These are phyloP conservation scores for Ophion costatus DNA, from an alignment of 2,888 invertebrate genomes.

Conservation along the genomic window DNA sequence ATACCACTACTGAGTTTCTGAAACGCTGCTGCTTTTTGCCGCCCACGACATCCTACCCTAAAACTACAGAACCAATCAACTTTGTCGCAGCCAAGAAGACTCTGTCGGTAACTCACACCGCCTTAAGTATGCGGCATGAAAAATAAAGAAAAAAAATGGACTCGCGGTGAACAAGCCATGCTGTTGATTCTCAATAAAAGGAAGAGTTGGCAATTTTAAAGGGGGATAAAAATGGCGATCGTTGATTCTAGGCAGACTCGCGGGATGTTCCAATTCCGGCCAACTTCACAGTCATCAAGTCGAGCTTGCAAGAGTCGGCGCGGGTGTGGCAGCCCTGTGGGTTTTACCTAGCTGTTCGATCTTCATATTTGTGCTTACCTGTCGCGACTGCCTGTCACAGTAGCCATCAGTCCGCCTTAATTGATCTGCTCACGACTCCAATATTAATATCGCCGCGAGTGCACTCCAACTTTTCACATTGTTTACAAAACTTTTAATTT, in stretches of 20 bases:
- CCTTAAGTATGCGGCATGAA: too few species aligned
- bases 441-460: slow-evolving; percentile 25
- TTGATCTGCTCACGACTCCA: slow-evolving; percentile 56
- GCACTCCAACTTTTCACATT: background rate
- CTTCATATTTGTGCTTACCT: slow-evolving; percentile 61
- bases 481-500: background rate
- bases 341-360: slow-evolving; percentile 36
- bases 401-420: slow-evolving; percentile 65
- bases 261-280: background rate
- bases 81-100: too few species aligned
- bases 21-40: too few species aligned
- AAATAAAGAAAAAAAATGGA: too few species aligned
- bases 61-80: too few species aligned
- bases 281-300: slow-evolving; percentile 19
- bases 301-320: background rate
- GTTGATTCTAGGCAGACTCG: too few species aligned
- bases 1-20: too few species aligned
- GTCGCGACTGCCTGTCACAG: slow-evolving; percentile 59
- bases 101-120: too few species aligned
- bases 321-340: slow-evolving; percentile 58
- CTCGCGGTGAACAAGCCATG: too few species aligned
- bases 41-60: too few species aligned
- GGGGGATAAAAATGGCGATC: background rate
- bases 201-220: too few species aligned
- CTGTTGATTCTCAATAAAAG: too few species aligned